Evolutionary conservation across 2,113 vertebrate genomes (phyloP).

Genomic region (Perca flavescens): DNA sequence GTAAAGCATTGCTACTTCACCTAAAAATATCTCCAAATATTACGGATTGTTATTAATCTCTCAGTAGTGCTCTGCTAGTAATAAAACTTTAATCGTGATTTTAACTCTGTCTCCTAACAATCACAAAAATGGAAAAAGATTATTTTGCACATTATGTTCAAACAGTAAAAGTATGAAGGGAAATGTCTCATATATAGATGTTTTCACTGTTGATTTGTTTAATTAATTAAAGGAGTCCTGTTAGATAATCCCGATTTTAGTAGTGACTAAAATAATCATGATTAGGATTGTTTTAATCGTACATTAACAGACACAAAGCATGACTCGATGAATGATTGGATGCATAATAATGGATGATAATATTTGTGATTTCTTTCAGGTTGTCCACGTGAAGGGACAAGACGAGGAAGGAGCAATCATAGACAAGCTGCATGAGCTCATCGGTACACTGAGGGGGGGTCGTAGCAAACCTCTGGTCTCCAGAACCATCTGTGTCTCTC

Average conservation of each 20-base stretch:
- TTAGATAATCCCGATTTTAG: too few species aligned
- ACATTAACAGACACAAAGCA: background rate
- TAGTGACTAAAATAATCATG: too few species aligned
- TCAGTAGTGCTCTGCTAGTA: too few species aligned
- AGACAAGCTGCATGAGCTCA: fast-evolving
- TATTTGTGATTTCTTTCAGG: conserved; percentile 8
- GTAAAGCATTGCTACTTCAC: background rate
- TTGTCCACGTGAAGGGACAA: fast-evolving
- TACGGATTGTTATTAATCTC: background rate
- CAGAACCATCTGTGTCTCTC: conserved; percentile 40
- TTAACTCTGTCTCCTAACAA: too few species aligned
- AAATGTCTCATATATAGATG: too few species aligned
- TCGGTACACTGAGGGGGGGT: fast-evolving
- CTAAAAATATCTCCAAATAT: background rate
- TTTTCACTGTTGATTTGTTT: too few species aligned
- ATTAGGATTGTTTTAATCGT: too few species aligned
- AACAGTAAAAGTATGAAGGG: too few species aligned
- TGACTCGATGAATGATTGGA: background rate
- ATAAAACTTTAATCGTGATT: too few species aligned
- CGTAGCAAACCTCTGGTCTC: background rate
- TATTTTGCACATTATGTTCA: too few species aligned
- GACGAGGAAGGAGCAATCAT: background rate
- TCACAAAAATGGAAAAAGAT: too few species aligned
- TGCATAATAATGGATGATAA: background rate
- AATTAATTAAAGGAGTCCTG: too few species aligned